A percentile compares a stretch with the other conserved stretches of the same genome.
phyloP scores from a whole-genome alignment of 1,140 invertebrate genomes.

The Mylabris phalerata region DNA sequence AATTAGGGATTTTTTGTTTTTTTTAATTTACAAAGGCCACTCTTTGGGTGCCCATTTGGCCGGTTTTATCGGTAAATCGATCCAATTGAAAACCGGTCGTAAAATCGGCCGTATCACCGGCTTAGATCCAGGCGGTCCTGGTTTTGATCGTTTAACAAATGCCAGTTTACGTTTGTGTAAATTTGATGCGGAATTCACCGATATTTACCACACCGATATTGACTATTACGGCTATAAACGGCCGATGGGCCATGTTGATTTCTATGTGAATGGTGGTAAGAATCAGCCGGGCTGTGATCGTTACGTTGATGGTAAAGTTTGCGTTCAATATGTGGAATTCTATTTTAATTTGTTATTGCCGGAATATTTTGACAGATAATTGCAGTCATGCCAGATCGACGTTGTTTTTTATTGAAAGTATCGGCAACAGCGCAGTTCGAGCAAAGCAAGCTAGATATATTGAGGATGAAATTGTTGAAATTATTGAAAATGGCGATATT shows the following conservation, averaged over 20 bases:
- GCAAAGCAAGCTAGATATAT: conserved; percentile 30
- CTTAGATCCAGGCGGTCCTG: conserved; percentile 62
- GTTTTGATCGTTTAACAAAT: conserved; percentile 44
- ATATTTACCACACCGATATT: conserved; percentile 73
- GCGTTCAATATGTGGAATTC: background rate
- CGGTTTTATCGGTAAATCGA: conserved; percentile 57
- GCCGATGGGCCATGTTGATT: conserved; percentile 61
- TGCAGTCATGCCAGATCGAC: conserved; percentile 25
- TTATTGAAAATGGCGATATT: conserved; percentile 18
- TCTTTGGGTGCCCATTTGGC: conserved; percentile 70
- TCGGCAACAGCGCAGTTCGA: conserved; percentile 30
- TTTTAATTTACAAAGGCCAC: conserved; percentile 55
- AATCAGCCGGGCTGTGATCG: conserved; percentile 48
- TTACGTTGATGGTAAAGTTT: background rate
- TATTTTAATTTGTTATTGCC: background rate
- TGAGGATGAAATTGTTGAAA: conserved; percentile 13
- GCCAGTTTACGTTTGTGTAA: conserved; percentile 58
- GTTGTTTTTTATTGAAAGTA: conserved; percentile 37
- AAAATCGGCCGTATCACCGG: conserved; percentile 48
- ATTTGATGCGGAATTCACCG: conserved; percentile 76
- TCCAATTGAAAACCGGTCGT: conserved; percentile 25
- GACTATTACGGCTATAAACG: conserved; percentile 45
- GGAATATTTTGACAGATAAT: conserved; percentile 21
- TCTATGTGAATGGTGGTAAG: conserved; percentile 63
- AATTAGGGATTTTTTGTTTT: too few species aligned